Evolutionary conservation across 2,797 vertebrate species (phyloP), one percentile per base, ranked within the genome.

Genomic region (Botia kubotai): DNA sequence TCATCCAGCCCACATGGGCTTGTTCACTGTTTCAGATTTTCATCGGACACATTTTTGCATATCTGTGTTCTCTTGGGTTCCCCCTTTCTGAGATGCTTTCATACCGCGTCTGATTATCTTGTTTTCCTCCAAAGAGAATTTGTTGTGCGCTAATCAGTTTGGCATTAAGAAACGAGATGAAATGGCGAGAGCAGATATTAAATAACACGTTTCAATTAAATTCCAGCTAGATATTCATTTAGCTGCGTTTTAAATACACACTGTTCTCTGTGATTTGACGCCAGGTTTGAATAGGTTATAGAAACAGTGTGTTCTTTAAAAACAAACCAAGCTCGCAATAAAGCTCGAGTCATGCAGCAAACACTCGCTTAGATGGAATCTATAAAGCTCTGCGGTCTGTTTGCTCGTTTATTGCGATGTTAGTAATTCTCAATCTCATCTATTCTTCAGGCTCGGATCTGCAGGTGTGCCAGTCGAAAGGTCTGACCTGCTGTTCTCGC

Each of bases 391-490:
- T 26, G 12, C 50, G 62, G 48, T 84, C 65, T 86, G 43, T 82
- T 81, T 84, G 21, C 60, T 71, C 62, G 23, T 79, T 77, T 53
- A 63, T 81, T 43, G 43, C 71, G 57, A 36, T 76, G 55, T 36
- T 63, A 55, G 19, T 50, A 16, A 75, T 65, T 72, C 69, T 83
- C 58, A 87, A 79, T 88, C 53, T 84, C 72, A 79, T 82, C 80
- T 79, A 80, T 84, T 81, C 66, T 83, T 53, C 92, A 99, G 97
- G 97, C 91, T 92, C 93, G 0, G 98, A 99, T 88, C 93, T 98
- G 90, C 97, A 99, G 92, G 96, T 99, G 46, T 99, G 98, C 83
- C 91, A 97, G 90, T 93, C 96, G 3, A 98, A 96, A 92, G 95
- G 96, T 55, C 94, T 92, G 69, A 96, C 95, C 0, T 99, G 98